Conservation (phyloP, 2,113 vertebrate genomes). For the Potamarius usumacintae region DNA sequence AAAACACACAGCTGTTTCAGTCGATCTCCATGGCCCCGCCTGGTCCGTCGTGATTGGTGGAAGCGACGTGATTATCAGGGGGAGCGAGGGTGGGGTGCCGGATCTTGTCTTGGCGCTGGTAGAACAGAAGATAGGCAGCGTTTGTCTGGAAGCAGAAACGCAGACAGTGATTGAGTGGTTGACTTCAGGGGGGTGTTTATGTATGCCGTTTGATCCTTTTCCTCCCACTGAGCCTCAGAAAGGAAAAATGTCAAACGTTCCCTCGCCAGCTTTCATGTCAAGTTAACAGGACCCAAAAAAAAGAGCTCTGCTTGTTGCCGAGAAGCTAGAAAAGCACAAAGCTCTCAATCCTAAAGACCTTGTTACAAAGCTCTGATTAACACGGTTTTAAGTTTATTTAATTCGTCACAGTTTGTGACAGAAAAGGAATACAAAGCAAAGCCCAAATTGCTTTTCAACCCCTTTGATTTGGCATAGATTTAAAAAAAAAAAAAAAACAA, state of each 20-base stretch:
- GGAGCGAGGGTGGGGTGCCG: constrained; percentile 64
- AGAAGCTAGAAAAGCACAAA: not conserved
- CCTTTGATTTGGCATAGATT: too few species aligned
- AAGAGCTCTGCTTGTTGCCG: not conserved
- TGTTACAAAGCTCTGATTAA: not conserved
- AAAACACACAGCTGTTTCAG: constrained; percentile 42
- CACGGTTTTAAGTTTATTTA: too few species aligned
- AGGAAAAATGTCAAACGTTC: not conserved
- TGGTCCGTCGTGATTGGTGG: constrained; percentile 44
- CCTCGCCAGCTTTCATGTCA: too few species aligned
- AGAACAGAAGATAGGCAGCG: constrained; percentile 85
- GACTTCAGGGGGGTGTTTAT: not conserved
- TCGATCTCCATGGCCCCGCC: constrained; percentile 69
- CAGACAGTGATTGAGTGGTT: not conserved
- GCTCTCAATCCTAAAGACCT: not conserved
- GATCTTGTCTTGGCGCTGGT: constrained; percentile 83
- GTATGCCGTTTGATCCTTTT: not conserved
- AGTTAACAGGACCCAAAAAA: not conserved
- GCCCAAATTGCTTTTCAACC: too few species aligned
- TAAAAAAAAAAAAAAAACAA: too few species aligned
- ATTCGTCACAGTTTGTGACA: too few species aligned
- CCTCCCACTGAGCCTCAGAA: not conserved
- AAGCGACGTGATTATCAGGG: constrained; percentile 56
- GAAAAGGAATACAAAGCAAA: too few species aligned
- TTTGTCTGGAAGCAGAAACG: constrained; percentile 72